Evolutionary conservation across 1,140 invertebrate species (phyloP), one percentile per base, ranked within the genome.

Genomic region (Saccostrea glomerata): DNA sequence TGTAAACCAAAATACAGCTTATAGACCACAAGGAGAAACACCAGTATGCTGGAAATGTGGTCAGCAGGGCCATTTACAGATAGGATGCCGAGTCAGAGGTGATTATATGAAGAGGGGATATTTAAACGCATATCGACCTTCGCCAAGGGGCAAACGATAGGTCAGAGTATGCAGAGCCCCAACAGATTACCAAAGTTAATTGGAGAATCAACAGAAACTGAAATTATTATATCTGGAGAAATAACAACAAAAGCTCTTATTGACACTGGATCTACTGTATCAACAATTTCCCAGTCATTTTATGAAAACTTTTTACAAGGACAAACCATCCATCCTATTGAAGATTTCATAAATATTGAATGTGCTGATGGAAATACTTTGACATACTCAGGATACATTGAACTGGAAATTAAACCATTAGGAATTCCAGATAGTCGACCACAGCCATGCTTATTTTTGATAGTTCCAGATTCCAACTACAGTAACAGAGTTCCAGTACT

Each of bases 371-470:
- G 91, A 1, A 87, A 82, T 4, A 12, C 47, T 66, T 36, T 91
- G n/a, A 88, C 89, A 82, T 92, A 91, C 55, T 15, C 66, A 11
- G 91, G 91, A 73, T 92, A 89, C 70, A 90, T 91, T 77, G 87
- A 92, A 77, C 40, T 82, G 17, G 36, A 84, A 40, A 60, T 89
- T 9, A 9, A 84, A 20, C n/a, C 58, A 30, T 30, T 36, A 36
- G 87, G 87, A n/a, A 17, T 88, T n/a, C 83, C 56, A 0, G 56
- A 84, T 15, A 17, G 55, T 36, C 0, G 15, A 13, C 15, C 56
- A 25, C 58, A 84, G 7, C 77, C 47, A 15, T 88, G 77, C 66
- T 23, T 91, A 85, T 87, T 91, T 66, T n/a, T 91, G 12, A 86
- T 91, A 30, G 63, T 88, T 15, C 63, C 77, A 17, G 90, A 91